A percentile compares a stretch with the other conserved stretches of the same genome.
Conservation (phyloP, 2,888 invertebrate species). For the Crepidodera aurea region DNA sequence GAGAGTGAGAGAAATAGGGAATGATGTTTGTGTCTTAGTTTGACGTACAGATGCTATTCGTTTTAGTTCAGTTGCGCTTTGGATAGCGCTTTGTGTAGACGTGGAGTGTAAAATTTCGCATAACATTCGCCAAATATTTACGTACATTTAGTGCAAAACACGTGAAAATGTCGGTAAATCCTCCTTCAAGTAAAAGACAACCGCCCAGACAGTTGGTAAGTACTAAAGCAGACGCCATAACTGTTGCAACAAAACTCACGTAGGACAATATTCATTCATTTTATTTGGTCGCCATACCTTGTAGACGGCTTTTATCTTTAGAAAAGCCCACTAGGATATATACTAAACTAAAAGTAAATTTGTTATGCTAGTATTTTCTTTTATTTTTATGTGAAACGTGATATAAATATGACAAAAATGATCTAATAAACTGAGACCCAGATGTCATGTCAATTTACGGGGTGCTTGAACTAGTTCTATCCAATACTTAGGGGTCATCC, state of each 20-base stretch:
- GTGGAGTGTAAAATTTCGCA: slow-evolving; percentile 44
- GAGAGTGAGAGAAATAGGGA: slow-evolving; percentile 24
- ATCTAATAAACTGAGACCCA: slow-evolving; percentile 22
- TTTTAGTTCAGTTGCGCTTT: slow-evolving; percentile 57
- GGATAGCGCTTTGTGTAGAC: slow-evolving; percentile 53
- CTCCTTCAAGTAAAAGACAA: slow-evolving; percentile 68
- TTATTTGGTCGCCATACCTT: slow-evolving; percentile 52
- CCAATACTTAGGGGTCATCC: slow-evolving; percentile 14
- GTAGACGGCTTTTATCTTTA: slow-evolving; percentile 41
- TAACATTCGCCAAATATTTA: slow-evolving; percentile 49
- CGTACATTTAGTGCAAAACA: slow-evolving; percentile 56
- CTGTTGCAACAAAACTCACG: slow-evolving; percentile 71
- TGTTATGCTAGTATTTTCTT: slow-evolving; percentile 25
- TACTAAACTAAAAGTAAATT: slow-evolving; percentile 26
- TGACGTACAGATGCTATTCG: slow-evolving; percentile 35
- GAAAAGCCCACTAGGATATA: slow-evolving; percentile 32
- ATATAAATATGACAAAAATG: slow-evolving; percentile 25
- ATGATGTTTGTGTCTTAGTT: slow-evolving; percentile 25
- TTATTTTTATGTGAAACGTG: neutral
- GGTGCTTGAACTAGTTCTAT: slow-evolving; percentile 29
- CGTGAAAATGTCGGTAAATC: slow-evolving; percentile 54
- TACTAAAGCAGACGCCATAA: slow-evolving; percentile 66
- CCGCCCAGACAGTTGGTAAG: slow-evolving; percentile 71
- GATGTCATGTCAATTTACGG: slow-evolving; percentile 36
- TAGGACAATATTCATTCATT: slow-evolving; percentile 57